Conservation (phyloP, 2,888 invertebrate species). For the Sphecodes monilicornis region DNA sequence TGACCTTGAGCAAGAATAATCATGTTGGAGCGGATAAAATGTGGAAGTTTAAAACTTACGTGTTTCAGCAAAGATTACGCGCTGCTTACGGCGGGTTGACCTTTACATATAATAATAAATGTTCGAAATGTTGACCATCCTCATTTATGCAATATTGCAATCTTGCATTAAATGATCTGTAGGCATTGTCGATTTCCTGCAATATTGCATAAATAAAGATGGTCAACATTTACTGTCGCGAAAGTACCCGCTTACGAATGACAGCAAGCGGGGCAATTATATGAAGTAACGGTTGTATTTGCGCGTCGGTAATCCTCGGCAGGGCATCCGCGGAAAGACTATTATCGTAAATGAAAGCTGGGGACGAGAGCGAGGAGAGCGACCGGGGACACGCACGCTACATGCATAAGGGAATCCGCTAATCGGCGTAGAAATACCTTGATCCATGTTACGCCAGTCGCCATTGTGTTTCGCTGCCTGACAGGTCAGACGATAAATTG, state of each 20-base stretch:
- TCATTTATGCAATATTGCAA: too few relatives aligned
- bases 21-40: too few relatives aligned
- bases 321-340: constrained; percentile 13
- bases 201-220: too few relatives aligned
- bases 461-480: constrained; percentile 39
- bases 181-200: too few relatives aligned
- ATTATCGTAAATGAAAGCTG: constrained; percentile 28
- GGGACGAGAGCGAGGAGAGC: neutral
- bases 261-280: neutral
- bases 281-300: neutral
- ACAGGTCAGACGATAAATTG: constrained; percentile 63
- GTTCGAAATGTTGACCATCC: too few relatives aligned
- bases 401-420: constrained; percentile 34
- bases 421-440: constrained; percentile 43
- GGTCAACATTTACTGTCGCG: too few relatives aligned
- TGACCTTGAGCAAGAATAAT: too few relatives aligned
- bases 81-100: too few relatives aligned
- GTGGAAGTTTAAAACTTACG: too few relatives aligned
- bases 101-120: too few relatives aligned
- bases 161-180: too few relatives aligned
- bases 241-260: neutral
- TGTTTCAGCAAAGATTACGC: too few relatives aligned
- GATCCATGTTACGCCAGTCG: constrained; percentile 33
- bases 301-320: neutral
- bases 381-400: neutral